phyloP scores from a whole-genome alignment of 2,888 invertebrate genomes.

The Phyto melanocephala region DNA sequence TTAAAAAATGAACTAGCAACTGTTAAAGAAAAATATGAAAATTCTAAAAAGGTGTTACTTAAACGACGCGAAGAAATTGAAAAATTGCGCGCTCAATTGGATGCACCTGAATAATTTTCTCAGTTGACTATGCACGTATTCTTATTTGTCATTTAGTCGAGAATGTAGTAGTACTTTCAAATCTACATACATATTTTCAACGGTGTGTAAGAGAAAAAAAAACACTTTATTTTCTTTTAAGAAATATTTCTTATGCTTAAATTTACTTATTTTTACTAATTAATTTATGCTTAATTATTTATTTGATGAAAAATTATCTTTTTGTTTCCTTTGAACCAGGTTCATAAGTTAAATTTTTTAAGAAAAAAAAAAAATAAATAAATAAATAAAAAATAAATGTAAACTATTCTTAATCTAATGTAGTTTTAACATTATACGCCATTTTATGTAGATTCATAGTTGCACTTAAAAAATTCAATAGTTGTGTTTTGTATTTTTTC shows the following conservation, averaged over 20 bases:
- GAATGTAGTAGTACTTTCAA: too few species aligned
- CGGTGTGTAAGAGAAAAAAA: neutral
- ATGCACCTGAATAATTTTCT: neutral
- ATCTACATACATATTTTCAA: neutral
- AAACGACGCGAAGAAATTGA: conserved; percentile 64
- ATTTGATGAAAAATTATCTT: neutral
- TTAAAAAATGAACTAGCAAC: conserved; percentile 65
- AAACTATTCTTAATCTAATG: neutral
- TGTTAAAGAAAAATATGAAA: conserved; percentile 68
- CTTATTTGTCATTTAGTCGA: neutral
- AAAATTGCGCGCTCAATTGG: conserved; percentile 52
- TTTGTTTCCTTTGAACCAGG: neutral
- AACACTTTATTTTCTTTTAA: neutral
- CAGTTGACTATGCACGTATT: too few species aligned
- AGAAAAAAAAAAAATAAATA: neutral
- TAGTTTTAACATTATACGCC: neutral
- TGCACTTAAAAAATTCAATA: neutral
- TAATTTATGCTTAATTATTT: neutral
- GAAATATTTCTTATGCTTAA: neutral
- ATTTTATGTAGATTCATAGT: neutral
- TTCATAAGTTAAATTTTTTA: neutral
- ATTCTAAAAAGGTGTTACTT: conserved; percentile 65
- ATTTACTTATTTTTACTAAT: neutral
- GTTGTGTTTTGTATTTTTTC: neutral
- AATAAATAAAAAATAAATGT: neutral